Base-by-base conservation (phyloP, 2,797 vertebrate genomes). In the Tamandua tetradactyla region DNA sequence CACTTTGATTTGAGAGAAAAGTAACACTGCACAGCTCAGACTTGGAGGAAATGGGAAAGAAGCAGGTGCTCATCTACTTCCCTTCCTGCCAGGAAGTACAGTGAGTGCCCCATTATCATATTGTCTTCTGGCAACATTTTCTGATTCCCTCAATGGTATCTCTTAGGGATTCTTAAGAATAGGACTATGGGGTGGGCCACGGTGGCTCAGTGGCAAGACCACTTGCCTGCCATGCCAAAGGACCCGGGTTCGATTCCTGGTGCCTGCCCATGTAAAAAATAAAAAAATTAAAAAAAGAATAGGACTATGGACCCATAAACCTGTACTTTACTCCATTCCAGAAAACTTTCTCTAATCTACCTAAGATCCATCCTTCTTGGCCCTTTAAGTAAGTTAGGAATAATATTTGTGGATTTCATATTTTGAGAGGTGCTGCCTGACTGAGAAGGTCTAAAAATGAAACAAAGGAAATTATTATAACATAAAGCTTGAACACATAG, bases 361-460 rank as follows among this genome's bases (percentile, higher is more conserved):
- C 14, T 91, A 68, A 84, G n/a, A 72, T 79, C 30, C 20, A 25
- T 5, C 55, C 30, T 44, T 74, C 47, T 62, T 52, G 30, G 40
- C 42, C 62, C 47, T 87, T 85, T 55, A 69, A 57, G 23, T 32
- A 9, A 74, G 8, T 85, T 47, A n/a, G 76, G 66, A 93, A 59
- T 17, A 83, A 80, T 10, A 71, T 8, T 78, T 94, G 20, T 49
- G 30, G 42, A 44, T 25, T 94, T 30, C 35, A 42, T 32, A 80
- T 47, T 57, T 71, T 40, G 3, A 85, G 57, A 84, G 35, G 40
- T 12, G 42, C 64, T 10, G 40, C 32, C 61, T 83, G 35, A 40
- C 49, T 91, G 55, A 82, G 62, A 78, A 44, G 11, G 2, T 40
- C 66, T 85, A 49, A 69, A 87, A 79, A 66, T 47, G 92, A 87